phyloP scores from a whole-genome alignment of 2,888 invertebrate genomes.

The Lasioglossum marginatum region DNA sequence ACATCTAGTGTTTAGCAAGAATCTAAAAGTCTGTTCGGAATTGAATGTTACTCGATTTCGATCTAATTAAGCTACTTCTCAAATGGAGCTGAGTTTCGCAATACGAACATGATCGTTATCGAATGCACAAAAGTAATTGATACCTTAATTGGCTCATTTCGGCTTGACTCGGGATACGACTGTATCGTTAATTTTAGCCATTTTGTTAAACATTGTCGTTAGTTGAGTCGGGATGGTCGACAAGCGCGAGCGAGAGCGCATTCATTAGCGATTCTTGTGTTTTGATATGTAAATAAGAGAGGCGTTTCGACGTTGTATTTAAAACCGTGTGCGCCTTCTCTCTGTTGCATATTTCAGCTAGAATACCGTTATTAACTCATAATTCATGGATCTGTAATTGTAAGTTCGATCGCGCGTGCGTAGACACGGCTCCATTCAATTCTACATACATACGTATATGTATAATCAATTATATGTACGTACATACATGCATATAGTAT shows the following conservation, averaged over 20 bases:
- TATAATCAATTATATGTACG: neutral
- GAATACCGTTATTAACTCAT: conserved; percentile 38
- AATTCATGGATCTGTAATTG: conserved; percentile 39
- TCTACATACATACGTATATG: conserved; percentile 6
- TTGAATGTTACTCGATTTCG: neutral
- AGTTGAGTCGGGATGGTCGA: neutral
- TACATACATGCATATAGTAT: neutral
- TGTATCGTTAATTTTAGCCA: neutral
- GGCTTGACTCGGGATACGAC: neutral
- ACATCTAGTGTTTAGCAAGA: neutral
- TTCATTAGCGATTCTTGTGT: conserved; percentile 1
- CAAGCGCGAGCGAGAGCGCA: neutral
- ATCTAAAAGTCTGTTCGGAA: neutral
- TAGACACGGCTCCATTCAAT: conserved; percentile 37
- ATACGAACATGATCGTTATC: conserved; percentile 2
- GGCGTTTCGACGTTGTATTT: conserved; percentile 20
- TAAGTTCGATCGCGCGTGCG: conserved; percentile 25
- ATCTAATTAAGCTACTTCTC: neutral
- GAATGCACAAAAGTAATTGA: neutral
- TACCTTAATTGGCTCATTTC: neutral
- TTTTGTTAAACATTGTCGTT: conserved; percentile 2
- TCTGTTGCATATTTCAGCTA: neutral
- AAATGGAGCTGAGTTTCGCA: neutral
- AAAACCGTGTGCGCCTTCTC: neutral
- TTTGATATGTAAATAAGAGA: conserved; percentile 24